Evolutionary conservation across 2,888 invertebrate genomes (phyloP), one percentile per base, ranked within the genome.

Genomic region (Cryptus armator): DNA sequence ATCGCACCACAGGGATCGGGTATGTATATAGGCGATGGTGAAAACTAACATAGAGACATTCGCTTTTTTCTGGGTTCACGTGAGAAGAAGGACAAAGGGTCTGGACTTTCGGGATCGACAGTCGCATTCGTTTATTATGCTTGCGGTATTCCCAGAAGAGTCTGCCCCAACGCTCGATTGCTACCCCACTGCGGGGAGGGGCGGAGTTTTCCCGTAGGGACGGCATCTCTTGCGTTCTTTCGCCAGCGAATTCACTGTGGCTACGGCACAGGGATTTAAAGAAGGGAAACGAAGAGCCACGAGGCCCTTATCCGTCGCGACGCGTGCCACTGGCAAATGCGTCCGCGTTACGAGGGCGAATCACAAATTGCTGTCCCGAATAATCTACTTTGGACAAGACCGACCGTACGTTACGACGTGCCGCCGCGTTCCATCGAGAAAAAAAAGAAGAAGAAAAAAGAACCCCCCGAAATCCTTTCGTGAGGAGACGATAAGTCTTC

Each of bases 121-220:
- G 32, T 43, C 43, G 29, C 75, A 85, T 82, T 85, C 75, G 75
- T 85, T 81, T 79, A 82, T 85, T 79, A 82, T 43, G 78, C 48
- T 24, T 62, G 53, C 71, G 51, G 51, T 79, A 85, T 85, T 85
- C 85, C 85, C 79, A 46, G 59, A 76, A 76, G 85, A 82, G 48
- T 46, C 62, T 37, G 10, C 51, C 67, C 68, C 24, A 62, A 51
- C 67, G n/a, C 48, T 56, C 56, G 24, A 46, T 74, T 29, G 48
- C 62, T 48, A 59, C 32, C 67, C 76, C 53, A 44, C 16, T 14
- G 10, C 29, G 62, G 29, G 56, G 51, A 7, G 37, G 37, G 37
- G 6, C 37, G 37, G 37, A 1, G 37, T 37, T 37, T 81, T 62
- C 78, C 81, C 66, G 29, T n/a, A 75, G 74, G 56, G 64, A 66